Evolutionary conservation across 2,113 vertebrate genomes (phyloP).

Genomic region (Zonotrichia leucophrys): DNA sequence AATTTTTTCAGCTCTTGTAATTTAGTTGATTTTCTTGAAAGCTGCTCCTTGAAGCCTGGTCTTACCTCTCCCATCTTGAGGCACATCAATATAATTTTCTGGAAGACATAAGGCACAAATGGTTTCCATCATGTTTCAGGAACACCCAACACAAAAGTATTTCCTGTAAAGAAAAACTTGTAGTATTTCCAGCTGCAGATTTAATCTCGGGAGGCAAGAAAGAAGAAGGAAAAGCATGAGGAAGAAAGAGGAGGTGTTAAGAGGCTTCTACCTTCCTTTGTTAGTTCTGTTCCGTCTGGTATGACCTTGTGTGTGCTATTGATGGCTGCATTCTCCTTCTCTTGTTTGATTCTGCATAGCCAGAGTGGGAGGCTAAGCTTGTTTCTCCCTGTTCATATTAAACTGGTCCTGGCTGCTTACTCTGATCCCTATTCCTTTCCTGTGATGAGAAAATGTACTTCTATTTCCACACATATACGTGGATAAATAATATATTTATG

Average conservation of each 20-base stretch:
- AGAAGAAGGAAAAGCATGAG: not conserved
- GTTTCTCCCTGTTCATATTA: not conserved
- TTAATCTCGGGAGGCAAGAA: not conserved
- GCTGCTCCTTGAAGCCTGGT: conserved; percentile 31
- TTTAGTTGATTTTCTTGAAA: conserved; percentile 23
- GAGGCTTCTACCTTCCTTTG: not conserved
- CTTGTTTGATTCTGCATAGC: not conserved
- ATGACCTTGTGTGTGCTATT: not conserved
- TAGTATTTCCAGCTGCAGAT: not conserved
- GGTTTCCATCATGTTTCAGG: not conserved
- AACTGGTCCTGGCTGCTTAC: not conserved
- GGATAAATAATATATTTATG: not conserved
- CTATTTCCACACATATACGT: not conserved
- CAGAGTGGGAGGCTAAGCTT: not conserved
- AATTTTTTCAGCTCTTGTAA: not conserved
- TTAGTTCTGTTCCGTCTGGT: not conserved
- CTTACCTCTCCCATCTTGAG: conserved; percentile 74
- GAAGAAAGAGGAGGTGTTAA: not conserved
- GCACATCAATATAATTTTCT: conserved; percentile 71
- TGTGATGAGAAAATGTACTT: not conserved
- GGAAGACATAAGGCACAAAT: conserved; percentile 41
- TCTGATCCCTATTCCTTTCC: not conserved
- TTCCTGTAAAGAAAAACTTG: not conserved
- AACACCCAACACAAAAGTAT: not conserved
- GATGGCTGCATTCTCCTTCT: not conserved